phyloP scores from a whole-genome alignment of 2,797 vertebrate species.

The Ctenosaura bakeri region DNA sequence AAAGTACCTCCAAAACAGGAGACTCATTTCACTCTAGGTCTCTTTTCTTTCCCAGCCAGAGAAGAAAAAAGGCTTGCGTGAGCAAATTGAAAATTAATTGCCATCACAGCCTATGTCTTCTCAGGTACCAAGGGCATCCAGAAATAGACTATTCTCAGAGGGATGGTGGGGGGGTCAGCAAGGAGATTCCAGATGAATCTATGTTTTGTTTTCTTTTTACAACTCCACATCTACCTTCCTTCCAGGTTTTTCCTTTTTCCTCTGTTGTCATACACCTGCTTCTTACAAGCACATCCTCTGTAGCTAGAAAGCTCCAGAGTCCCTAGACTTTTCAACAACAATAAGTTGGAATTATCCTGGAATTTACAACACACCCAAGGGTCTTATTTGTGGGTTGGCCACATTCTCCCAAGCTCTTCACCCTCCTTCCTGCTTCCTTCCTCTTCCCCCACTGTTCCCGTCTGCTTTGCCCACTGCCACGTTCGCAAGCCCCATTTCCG shows the following conservation, averaged over 20 bases:
- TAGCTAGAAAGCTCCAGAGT: background rate
- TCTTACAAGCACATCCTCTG: rapidly evolving
- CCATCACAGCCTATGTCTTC: conserved; percentile 45
- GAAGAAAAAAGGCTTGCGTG: conserved; percentile 41
- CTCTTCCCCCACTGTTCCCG: background rate
- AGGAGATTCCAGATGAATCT: background rate
- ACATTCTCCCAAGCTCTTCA: background rate
- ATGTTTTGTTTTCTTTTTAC: background rate
- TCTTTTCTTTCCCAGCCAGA: conserved; percentile 45
- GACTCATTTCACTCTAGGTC: conserved; percentile 44
- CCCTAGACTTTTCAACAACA: background rate
- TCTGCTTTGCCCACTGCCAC: background rate
- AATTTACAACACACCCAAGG: background rate
- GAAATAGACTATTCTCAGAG: background rate
- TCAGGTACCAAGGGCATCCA: conserved; percentile 39
- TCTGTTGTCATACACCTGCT: background rate
- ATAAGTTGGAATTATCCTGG: background rate
- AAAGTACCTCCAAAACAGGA: conserved; percentile 50
- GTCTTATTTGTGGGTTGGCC: background rate
- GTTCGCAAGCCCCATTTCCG: background rate
- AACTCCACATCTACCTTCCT: conserved; percentile 14
- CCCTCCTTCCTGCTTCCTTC: background rate
- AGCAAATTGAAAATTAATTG: conserved; percentile 56
- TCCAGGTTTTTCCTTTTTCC: conserved; percentile 30
- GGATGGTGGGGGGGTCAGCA: background rate